These are phyloP conservation scores for Mesorhabditis spiculigera DNA, from an alignment of 2,888 invertebrate species.

Conservation along the genomic window DNA sequence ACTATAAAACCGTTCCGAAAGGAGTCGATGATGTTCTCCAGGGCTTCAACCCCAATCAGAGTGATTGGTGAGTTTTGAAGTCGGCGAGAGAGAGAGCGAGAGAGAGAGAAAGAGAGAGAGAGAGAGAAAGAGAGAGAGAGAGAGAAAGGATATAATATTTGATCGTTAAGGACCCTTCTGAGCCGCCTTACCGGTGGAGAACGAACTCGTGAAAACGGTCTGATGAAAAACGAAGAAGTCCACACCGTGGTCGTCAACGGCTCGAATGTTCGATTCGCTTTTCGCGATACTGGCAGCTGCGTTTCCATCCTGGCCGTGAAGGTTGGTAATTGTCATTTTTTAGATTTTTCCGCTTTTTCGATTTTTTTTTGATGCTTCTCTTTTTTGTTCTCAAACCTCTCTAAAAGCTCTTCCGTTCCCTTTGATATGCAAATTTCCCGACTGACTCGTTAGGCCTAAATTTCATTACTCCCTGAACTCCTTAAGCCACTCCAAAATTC, in stretches of 20 bases:
- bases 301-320: constrained; percentile 2
- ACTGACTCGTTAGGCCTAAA: too few relatives aligned
- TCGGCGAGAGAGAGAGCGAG: too few relatives aligned
- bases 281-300: constrained; percentile 4
- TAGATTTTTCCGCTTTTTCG: too few relatives aligned
- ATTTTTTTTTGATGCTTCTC: too few relatives aligned
- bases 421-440: too few relatives aligned
- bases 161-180: neutral
- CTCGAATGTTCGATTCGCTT: constrained; percentile 3
- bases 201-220: neutral
- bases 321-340: neutral
- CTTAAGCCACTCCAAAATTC: too few relatives aligned
- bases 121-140: too few relatives aligned
- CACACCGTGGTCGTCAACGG: constrained; percentile 2
- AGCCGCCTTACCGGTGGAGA: constrained; percentile 5
- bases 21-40: neutral
- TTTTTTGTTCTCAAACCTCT: too few relatives aligned
- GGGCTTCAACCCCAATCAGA: neutral
- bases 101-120: too few relatives aligned
- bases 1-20: constrained; percentile 3
- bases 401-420: too few relatives aligned
- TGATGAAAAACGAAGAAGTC: constrained; percentile 5
- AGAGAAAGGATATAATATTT: neutral
- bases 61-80: neutral
- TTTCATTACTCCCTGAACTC: too few relatives aligned